Evolutionary conservation across 2,888 invertebrate genomes (phyloP).

Genomic region (Xestia rhomboidea): DNA sequence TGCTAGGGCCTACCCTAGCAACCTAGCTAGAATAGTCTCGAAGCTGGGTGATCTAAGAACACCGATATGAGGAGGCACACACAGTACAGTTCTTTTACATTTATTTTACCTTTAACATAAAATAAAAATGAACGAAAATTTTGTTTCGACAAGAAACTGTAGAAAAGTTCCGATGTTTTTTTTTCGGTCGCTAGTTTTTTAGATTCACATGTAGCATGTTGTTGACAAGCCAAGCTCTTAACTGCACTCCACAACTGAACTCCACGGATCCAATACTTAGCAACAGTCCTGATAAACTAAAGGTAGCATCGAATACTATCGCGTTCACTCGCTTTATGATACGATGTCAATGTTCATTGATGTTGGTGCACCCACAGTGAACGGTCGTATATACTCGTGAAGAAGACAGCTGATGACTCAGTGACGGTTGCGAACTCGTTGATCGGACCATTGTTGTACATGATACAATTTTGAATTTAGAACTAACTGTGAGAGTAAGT

Average conservation of each 20-base stretch:
- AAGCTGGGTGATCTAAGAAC: neutral
- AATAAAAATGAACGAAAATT: neutral
- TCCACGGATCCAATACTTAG: constrained; percentile 33
- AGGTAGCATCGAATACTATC: constrained; percentile 70
- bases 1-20: no score
- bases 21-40: neutral
- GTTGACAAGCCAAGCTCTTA: constrained; percentile 1
- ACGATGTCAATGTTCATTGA: constrained; percentile 82
- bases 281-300: constrained; percentile 55
- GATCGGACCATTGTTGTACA: constrained; percentile 57
- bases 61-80: no score
- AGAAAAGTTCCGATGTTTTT: neutral
- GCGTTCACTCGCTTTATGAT: constrained; percentile 67
- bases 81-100: neutral
- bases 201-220: neutral
- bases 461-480: constrained; percentile 58
- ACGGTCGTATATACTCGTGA: constrained; percentile 75
- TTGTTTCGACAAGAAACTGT: neutral
- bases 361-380: constrained; percentile 74
- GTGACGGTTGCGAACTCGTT: constrained; percentile 62
- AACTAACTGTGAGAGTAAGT: constrained; percentile 51
- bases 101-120: neutral
- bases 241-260: constrained; percentile 30
- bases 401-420: constrained; percentile 69
- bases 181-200: neutral